Evolutionary conservation across 2,113 vertebrate species (phyloP).

Genomic region (Oreochromis niloticus): DNA sequence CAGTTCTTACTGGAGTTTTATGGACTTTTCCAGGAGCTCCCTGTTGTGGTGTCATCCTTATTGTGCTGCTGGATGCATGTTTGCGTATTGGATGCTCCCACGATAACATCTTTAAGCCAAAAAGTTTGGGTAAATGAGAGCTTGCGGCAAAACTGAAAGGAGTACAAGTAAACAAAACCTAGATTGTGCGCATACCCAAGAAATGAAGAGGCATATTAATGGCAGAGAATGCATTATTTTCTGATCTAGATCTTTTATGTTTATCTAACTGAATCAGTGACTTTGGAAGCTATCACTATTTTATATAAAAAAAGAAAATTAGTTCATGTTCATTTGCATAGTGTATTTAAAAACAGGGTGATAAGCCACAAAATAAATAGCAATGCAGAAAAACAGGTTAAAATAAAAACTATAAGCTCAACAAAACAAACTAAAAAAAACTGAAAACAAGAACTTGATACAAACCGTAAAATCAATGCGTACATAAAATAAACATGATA

Average conservation of each 20-base stretch:
- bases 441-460: background rate
- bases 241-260: background rate
- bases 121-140: constrained; percentile 34
- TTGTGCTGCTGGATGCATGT: background rate
- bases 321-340: background rate
- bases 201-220: constrained; percentile 3
- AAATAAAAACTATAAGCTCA: background rate
- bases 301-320: background rate
- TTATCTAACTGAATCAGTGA: background rate
- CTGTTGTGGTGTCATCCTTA: background rate
- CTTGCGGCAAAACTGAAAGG: constrained; percentile 3
- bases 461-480: background rate
- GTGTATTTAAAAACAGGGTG: background rate
- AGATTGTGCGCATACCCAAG: constrained; percentile 12
- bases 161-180: constrained; percentile 36
- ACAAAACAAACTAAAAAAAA: background rate
- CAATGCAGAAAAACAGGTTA: background rate
- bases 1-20: background rate
- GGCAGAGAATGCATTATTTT: background rate
- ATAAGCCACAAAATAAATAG: background rate
- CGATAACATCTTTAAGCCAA: constrained; percentile 21
- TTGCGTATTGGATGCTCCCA: background rate
- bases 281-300: background rate
- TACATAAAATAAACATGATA: background rate
- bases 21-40: background rate